Conservation (phyloP, 2,797 vertebrate genomes). For the Heteromormyrus szaboi region DNA sequence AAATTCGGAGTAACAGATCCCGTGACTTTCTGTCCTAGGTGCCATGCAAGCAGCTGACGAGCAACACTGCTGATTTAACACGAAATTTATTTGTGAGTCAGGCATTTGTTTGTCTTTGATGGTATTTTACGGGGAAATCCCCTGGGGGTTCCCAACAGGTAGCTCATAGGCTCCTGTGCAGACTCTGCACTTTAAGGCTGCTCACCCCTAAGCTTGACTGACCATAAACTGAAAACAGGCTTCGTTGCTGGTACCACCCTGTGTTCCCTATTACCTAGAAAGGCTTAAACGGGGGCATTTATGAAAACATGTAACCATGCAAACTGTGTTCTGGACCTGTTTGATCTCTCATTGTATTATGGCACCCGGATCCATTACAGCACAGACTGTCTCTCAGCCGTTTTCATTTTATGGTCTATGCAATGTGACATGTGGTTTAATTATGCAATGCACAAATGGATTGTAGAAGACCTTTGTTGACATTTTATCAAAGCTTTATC, state of each 20-base stretch:
- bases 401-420: not conserved
- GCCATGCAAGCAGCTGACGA: not conserved
- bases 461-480: not conserved
- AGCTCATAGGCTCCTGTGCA: not conserved
- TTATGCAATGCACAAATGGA: not conserved
- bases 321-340: conserved; percentile 9
- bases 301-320: not conserved
- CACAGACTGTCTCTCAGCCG: not conserved
- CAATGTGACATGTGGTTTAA: not conserved
- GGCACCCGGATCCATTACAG: not conserved
- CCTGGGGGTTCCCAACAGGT: not conserved
- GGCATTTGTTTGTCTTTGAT: not conserved
- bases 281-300: not conserved
- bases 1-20: not conserved
- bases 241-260: not conserved
- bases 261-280: conserved; percentile 14
- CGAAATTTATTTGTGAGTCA: not conserved
- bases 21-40: not conserved
- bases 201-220: not conserved
- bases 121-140: conserved; percentile 1
- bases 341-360: conserved; percentile 7
- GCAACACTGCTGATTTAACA: not conserved
- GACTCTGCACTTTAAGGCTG: not conserved
- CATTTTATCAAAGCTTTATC: not conserved
- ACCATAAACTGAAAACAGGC: conserved; percentile 8